Evolutionary conservation across 2,113 vertebrate species (phyloP).

Genomic region (Orientallactaga bullata): DNA sequence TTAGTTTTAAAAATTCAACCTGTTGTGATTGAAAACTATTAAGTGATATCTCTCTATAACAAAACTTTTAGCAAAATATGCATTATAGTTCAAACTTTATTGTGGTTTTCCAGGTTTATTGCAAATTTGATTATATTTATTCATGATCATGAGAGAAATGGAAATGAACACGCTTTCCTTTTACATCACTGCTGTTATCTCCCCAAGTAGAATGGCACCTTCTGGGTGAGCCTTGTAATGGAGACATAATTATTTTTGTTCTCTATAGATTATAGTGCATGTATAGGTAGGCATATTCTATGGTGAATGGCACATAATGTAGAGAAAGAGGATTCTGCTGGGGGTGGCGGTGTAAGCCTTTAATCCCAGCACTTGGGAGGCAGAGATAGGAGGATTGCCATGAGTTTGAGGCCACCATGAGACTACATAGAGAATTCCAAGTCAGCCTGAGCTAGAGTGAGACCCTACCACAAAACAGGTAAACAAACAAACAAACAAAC

Average conservation of each 20-base stretch:
- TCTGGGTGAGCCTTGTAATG: background rate
- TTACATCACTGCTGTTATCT: background rate
- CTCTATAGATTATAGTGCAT: constrained; percentile 41
- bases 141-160: background rate
- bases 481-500: no score
- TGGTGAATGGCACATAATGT: constrained; percentile 63
- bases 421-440: no score
- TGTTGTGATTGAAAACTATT: constrained; percentile 4
- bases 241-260: constrained; percentile 67
- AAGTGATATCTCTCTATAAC: background rate
- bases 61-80: constrained; percentile 23
- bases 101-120: background rate
- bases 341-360: no score
- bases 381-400: no score
- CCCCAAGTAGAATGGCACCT: constrained; percentile 9
- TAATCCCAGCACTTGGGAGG: no score
- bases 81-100: background rate
- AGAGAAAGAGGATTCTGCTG: constrained; percentile 44
- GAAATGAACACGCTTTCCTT: background rate
- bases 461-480: no score
- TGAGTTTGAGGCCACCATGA: no score
- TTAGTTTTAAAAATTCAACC: constrained; percentile 38
- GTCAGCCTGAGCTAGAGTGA: no score
- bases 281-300: constrained; percentile 57
- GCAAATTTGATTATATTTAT: constrained; percentile 40